Base-by-base conservation (phyloP, 1,140 invertebrate species). In the Rhyzopertha dominica region DNA sequence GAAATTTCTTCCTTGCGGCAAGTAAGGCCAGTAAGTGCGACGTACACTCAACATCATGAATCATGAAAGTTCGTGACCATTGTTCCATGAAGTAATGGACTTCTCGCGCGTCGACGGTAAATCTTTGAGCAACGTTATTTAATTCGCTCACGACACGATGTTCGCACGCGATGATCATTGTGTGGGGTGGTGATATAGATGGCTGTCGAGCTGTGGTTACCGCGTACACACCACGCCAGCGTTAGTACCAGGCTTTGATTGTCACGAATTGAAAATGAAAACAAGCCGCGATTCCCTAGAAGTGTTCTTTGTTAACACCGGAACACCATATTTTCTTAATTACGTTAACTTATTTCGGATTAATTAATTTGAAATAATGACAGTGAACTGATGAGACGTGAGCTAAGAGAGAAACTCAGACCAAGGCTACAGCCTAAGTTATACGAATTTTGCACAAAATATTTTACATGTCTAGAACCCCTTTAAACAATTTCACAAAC, bases 71-170 rank as follows among this genome's bases (percentile, higher is more conserved):
- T 56, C 54, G 54, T 56, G 54, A 53, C 51, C 47, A 53, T 56
- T 56, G 54, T 56, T 56, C 51, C 44, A 31, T 51, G n/a, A 50
- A 50, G 50, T 56, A 56, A 56, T 56, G 54, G 54, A 56, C 54
- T 56, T 30, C 54, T 51, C 35, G 47, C 51, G 47, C 53, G 49
- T 48, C 46, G 38, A 49, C 32, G 45, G 54, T 57, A 57, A 57
- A 57, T 57, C 54, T 57, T 54, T 49, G 47, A 45, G 49, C 51
- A 48, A 54, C 39, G 45, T 51, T 54, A 54, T 57, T 56, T 51
- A 54, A 57, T 54, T 54, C 51, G 51, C 47, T 51, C 54, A 57
- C 51, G 54, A 57, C 48, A 57, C 29, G 48, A 19, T 23, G 36
- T 45, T 51, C 39, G 54, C 54, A 57, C 54, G 54, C 54, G 42